These are phyloP conservation scores for Epirrhoe alternata DNA, from an alignment of 2,888 invertebrate genomes.

Conservation along the genomic window DNA sequence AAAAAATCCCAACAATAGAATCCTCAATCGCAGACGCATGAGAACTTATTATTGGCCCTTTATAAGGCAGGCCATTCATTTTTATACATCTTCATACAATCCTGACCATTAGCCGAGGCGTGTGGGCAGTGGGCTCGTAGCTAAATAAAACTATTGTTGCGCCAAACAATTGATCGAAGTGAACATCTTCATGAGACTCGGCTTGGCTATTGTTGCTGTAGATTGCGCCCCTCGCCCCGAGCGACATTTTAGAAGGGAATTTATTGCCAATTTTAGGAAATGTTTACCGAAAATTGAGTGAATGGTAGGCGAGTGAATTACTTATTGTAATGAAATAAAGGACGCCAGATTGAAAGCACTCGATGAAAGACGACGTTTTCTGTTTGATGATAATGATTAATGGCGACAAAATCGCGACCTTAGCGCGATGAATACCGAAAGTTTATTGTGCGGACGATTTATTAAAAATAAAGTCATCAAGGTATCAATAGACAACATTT, in stretches of 20 bases:
- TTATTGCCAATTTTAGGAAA: conserved; percentile 82
- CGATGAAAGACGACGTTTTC: conserved; percentile 77
- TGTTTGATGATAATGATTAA: conserved; percentile 83
- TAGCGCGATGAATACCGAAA: conserved; percentile 74
- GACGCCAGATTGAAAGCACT: conserved; percentile 81
- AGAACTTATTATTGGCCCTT: conserved; percentile 83
- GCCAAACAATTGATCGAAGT: conserved; percentile 79
- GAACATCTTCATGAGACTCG: conserved; percentile 80
- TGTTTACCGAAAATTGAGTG: conserved; percentile 81
- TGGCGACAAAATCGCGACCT: conserved; percentile 77
- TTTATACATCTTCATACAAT: conserved; percentile 82
- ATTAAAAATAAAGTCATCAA: conserved; percentile 53
- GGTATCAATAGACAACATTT: conserved; percentile 49
- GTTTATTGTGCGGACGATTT: conserved; percentile 58
- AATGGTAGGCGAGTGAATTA: conserved; percentile 81
- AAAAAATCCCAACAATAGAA: conserved; percentile 76
- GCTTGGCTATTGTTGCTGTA: conserved; percentile 71
- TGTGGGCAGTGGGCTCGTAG: conserved; percentile 82
- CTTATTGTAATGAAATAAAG: conserved; percentile 84
- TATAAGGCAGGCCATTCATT: conserved; percentile 77
- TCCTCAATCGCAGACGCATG: conserved; percentile 77
- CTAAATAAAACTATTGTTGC: conserved; percentile 84
- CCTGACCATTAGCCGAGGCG: conserved; percentile 81
- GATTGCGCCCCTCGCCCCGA: conserved; percentile 56
- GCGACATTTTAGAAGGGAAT: conserved; percentile 77